Percentiles rank a stretch among this genome's conserved stretches.
Evolutionary conservation across 2,797 vertebrate genomes (phyloP).

Genomic region (Lithobates sylvaticus): DNA sequence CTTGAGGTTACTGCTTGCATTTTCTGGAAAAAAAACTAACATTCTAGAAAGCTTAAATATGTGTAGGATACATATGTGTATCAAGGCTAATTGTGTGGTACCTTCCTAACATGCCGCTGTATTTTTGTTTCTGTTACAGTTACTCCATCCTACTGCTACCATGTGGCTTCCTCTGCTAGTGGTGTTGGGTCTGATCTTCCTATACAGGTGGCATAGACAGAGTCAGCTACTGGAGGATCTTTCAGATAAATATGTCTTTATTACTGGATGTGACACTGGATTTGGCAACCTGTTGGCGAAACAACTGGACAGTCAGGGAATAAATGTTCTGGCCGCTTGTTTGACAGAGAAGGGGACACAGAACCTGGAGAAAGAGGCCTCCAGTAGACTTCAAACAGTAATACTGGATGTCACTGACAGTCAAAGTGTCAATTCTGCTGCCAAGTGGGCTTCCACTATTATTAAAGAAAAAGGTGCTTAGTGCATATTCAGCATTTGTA

Average conservation of each 20-base stretch:
- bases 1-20: too few relatives aligned
- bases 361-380: constrained; percentile 12
- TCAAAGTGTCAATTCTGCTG: constrained; percentile 64
- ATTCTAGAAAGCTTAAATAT: too few relatives aligned
- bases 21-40: too few relatives aligned
- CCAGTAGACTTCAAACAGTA: constrained; percentile 62
- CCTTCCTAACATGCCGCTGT: too few relatives aligned
- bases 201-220: constrained; percentile 53
- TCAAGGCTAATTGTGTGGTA: too few relatives aligned
- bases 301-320: constrained; percentile 78
- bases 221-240: constrained; percentile 55
- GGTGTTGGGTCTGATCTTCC: constrained; percentile 44
- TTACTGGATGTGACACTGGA: constrained; percentile 68
- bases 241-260: constrained; percentile 69
- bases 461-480: constrained; percentile 69
- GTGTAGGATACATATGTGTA: too few relatives aligned
- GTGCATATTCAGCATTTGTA: too few relatives aligned
- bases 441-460: constrained; percentile 66
- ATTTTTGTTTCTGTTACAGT: background rate
- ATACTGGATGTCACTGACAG: constrained; percentile 69
- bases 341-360: constrained; percentile 79
- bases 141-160: background rate
- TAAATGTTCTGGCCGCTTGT: constrained; percentile 84
- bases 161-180: constrained; percentile 52
- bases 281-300: constrained; percentile 87